Base-by-base conservation (phyloP, 2,113 vertebrate genomes). In the Anoplopoma fimbria region DNA sequence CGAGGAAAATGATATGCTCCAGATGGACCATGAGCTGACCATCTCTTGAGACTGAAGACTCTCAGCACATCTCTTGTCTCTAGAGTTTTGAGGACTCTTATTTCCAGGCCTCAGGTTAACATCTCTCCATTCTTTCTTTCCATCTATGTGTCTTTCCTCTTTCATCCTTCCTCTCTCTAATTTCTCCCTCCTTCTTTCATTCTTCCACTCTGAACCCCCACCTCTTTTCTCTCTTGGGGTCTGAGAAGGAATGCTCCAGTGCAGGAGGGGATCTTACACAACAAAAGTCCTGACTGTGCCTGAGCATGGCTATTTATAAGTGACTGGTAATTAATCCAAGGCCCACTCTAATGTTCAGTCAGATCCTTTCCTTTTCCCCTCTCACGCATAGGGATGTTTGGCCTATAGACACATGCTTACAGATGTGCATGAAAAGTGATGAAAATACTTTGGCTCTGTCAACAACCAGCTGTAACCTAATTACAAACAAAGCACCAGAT, bases 321-420 rank as follows among this genome's bases (percentile, higher is more conserved):
- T 60, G 83, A 87, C 85, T 80, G 86, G 73, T 95, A 93, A 95
- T 94, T 92, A 94, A 95, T 93, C 83, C 93, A 93, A 88, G 92
- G 70, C 85, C 75, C 71, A 47, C 74, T 92, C 77, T 67, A 49
- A 91, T 83, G 88, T 88, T 63, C 74, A 90, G 86, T 91, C 77
- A 90, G 84, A 87, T 88, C 77, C 33, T 85, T 73, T 67, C 57
- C 19, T 58, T 55, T 77, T 62, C 31, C 79, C 72, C 69, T 83
- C 81, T 91, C 90, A 92, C 81, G 69, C 88, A 65, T 72, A 34
- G 17, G 55, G 77, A 64, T 71, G 89, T 82, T 86, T 80, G 80
- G 34, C 75, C 61, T 63, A 78, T 45, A 81, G 82, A 86, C 77
- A 65, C 58, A 55, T 49, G 77, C 45, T 64, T 62, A 65, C 87